Base-by-base conservation (phyloP, 2,113 vertebrate species). In the Lamprotornis superbus region DNA sequence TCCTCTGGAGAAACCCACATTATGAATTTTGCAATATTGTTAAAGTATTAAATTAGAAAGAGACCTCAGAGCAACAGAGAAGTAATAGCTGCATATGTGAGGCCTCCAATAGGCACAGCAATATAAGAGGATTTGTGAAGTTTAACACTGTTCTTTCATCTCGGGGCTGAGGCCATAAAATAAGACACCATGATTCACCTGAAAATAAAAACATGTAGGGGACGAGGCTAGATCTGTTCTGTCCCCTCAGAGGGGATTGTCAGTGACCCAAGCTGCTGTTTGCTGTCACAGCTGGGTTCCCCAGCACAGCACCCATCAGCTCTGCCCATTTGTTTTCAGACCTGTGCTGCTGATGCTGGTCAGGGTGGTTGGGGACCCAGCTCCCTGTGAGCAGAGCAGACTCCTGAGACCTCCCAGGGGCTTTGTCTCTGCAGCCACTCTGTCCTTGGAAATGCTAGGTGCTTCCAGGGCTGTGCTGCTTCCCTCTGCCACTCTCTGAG, bases 61-160 rank as follows among this genome's bases (percentile, higher is more conserved):
- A 94, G 76, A 77, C 95, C 96, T 96, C 93, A 83, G 90, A 95
- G 95, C 91, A 87, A 75, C 64, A 87, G 78, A 93, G 68, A 88
- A 70, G 61, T 74, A 88, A 92, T 95, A 95, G 94, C 91, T 96
- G 94, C 95, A 93, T 94, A 92, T 11, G 71, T n/a, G 77, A 89
- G 63, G 49, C 55, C 71, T 87, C 90, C 91, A 85, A 61, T 13
- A 56, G 68, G 52, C 84, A 81, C 44, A 73, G 79, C 89, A 91
- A 69, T 95, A 93, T 86, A 57, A 75, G 93, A 76, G 95, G 93
- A 95, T 96, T 96, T 97, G 93, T 95, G 89, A 75, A 85, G 61
- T 91, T 95, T 88, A 94, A 77, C 4, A 0, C 63, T 77, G 3
- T 87, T 69, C 35, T 73, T 74, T 67, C 71, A 61, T 94, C 56